phyloP scores from a whole-genome alignment of 2,113 vertebrate species.

The Eubucco bourcierii region DNA sequence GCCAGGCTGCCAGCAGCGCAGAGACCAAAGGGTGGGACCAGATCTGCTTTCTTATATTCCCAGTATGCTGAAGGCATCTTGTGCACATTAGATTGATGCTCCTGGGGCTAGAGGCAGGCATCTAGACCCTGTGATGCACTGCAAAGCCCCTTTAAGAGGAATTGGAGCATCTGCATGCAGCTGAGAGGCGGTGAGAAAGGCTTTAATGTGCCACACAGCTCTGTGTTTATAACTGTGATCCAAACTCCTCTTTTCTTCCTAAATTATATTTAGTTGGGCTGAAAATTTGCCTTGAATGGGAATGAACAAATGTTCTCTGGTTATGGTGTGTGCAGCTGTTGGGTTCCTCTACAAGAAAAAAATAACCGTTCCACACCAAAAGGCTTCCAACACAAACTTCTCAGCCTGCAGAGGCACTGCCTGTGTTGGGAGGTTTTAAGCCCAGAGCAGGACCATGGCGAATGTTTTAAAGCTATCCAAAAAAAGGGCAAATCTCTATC shows the following conservation, averaged over 20 bases:
- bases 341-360: not conserved
- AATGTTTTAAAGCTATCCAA: not conserved
- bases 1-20: not conserved
- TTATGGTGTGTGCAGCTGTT: not conserved
- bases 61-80: not conserved
- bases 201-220: not conserved
- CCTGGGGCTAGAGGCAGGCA: not conserved
- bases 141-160: not conserved
- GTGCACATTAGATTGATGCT: not conserved
- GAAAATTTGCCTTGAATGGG: not conserved
- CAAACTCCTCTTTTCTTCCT: not conserved
- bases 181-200: not conserved
- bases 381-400: not conserved
- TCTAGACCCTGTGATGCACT: not conserved
- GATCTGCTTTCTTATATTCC: not conserved
- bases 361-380: not conserved
- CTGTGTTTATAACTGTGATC: not conserved
- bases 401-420: not conserved
- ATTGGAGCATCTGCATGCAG: rapidly evolving
- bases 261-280: not conserved
- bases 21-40: not conserved
- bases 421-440: not conserved
- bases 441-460: not conserved
- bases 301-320: not conserved
- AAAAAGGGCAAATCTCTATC: not conserved